Percentiles rank a stretch among this genome's conserved stretches.
Conservation (phyloP, 2,113 vertebrate genomes). For the Cryptoleucopteryx plumbea region DNA sequence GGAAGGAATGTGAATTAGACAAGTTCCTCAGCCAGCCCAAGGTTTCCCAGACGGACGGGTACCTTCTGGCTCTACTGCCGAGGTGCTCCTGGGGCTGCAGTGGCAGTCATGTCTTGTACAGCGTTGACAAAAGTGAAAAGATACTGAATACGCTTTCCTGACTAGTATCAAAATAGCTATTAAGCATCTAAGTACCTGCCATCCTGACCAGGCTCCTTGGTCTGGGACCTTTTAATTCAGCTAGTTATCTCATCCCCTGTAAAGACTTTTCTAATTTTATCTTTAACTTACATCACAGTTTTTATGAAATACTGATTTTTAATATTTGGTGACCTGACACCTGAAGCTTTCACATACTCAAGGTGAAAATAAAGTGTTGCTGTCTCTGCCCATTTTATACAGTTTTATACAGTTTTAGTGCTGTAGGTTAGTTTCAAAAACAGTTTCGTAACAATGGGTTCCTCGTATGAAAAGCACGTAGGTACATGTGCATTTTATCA, state of each 20-base stretch:
- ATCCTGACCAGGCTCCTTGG: neutral
- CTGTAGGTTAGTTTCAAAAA: neutral
- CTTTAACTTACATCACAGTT: neutral
- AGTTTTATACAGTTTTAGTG: neutral
- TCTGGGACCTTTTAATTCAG: neutral
- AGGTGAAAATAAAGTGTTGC: neutral
- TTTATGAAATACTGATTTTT: neutral
- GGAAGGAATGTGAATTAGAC: slow-evolving; percentile 41
- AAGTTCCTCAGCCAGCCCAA: neutral
- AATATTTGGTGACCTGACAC: neutral
- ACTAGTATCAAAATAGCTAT: neutral
- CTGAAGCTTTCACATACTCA: neutral
- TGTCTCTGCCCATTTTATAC: neutral
- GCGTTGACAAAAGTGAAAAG: neutral
- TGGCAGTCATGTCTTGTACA: neutral
- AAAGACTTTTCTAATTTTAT: neutral
- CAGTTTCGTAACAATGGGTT: neutral
- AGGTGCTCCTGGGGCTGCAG: neutral
- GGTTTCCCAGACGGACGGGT: neutral
- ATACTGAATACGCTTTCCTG: neutral
- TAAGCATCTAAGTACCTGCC: neutral
- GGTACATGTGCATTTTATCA: neutral
- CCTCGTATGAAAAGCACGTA: neutral
- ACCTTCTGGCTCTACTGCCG: neutral
- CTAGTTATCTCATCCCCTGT: neutral